Percentiles rank a stretch among this genome's conserved stretches.
These are phyloP conservation scores for Cercopithecus hamlyni DNA, from an alignment of 2,797 vertebrate genomes.

Conservation along the genomic window DNA sequence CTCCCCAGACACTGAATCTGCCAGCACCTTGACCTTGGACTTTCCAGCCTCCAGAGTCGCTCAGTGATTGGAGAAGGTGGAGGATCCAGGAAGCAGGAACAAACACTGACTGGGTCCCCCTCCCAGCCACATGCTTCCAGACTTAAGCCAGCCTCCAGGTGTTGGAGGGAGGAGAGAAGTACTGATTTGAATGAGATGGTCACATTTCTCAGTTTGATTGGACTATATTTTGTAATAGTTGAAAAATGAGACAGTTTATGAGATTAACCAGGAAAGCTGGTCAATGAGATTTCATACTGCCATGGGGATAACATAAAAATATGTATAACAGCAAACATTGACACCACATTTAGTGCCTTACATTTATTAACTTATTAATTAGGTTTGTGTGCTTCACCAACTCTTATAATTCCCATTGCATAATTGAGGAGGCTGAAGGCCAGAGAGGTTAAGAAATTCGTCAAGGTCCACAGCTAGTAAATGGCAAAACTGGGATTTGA, in stretches of 20 bases:
- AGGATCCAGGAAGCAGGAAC: background rate
- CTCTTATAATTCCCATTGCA: background rate
- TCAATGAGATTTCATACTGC: background rate
- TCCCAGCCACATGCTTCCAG: background rate
- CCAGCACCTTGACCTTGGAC: background rate
- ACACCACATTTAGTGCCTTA: background rate
- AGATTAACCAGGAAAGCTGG: background rate
- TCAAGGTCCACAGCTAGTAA: background rate
- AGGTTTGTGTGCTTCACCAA: background rate
- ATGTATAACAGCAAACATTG: background rate
- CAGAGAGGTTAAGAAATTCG: background rate
- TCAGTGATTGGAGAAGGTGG: background rate
- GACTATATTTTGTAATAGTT: background rate
- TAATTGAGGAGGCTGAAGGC: background rate
- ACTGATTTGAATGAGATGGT: background rate
- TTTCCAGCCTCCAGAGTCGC: background rate
- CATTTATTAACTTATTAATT: background rate
- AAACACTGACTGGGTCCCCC: background rate
- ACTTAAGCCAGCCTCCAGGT: background rate
- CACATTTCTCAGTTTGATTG: background rate
- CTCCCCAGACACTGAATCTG: background rate
- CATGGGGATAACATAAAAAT: background rate
- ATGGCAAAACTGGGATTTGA: background rate
- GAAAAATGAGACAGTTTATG: background rate
- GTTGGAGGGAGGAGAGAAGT: background rate